Evolutionary conservation across 2,797 vertebrate species (phyloP), one percentile per base, ranked within the genome.

Genomic region (Diceros bicornis): DNA sequence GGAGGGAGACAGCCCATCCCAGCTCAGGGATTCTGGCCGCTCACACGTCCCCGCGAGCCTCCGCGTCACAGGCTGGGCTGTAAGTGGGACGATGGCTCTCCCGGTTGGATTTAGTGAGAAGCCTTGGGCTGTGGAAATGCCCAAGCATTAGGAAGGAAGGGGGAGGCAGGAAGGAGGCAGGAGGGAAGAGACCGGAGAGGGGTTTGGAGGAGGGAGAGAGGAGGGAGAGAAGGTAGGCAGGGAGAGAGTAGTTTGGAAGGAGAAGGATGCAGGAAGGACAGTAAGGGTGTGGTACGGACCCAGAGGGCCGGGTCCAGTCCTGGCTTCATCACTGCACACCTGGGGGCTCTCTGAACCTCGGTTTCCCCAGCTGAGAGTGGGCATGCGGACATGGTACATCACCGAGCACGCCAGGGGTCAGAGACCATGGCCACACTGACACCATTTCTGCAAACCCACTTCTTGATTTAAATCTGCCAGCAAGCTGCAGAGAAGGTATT

Each of bases 381-480:
- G 41, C 21, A 2, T 4, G 23, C 4, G 47, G n/a, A 5, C 9
- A 0, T 1, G 47, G n/a, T 0, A 0, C 13, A 7, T 10, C 7
- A 1, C 17, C 4, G 3, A 34, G 27, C 4, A 0, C 7, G 44
- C 29, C 1, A 1, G 4, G 20, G 55, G 25, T 27, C 59, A 6
- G 41, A 17, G 0, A 21, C 25, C 0, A 4, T 0, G 57, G 57
- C 69, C 81, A 41, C 7, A 5, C 23, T 2, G 4, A n/a, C 41
- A 5, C 41, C 71, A 75, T 32, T 16, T 55, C 61, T 32, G 47
- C 59, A 74, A 64, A 59, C 2, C 16, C 34, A 16, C 27, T 47
- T 75, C 25, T n/a, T 18, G 12, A 17, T 34, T 57, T 21, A 34
- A 34, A 57, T 16, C 17, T 9, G 50, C 61, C 4, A 6, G 37